Evolutionary conservation across 2,888 invertebrate genomes (phyloP).

Genomic region (Troilus luridus): DNA sequence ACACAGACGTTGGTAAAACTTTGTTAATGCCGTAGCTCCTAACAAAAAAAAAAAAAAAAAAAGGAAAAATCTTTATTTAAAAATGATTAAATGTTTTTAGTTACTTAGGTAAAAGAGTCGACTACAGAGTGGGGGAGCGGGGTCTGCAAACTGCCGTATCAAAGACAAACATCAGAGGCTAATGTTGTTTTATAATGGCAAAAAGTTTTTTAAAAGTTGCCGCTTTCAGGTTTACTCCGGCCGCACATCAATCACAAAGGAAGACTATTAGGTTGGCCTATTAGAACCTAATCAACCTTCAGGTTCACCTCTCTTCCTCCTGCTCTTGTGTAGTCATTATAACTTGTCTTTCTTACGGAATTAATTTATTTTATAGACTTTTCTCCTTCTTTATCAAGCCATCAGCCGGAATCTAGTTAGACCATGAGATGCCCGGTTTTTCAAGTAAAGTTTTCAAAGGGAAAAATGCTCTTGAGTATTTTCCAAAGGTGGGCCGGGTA

Average conservation of each 20-base stretch:
- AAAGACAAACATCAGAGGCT: constrained; percentile 22
- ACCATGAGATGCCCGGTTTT: too few relatives aligned
- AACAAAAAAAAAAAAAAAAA: not conserved
- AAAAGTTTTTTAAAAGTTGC: constrained; percentile 12
- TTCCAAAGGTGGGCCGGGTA: too few relatives aligned
- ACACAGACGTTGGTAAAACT: not conserved
- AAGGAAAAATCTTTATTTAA: constrained; percentile 10
- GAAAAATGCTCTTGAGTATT: too few relatives aligned
- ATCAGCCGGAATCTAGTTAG: not conserved
- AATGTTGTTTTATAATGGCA: constrained; percentile 21
- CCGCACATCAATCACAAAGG: not conserved
- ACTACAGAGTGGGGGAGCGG: not conserved
- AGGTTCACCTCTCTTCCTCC: not conserved
- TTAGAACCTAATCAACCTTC: not conserved
- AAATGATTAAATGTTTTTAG: constrained; percentile 34
- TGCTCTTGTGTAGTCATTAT: not conserved
- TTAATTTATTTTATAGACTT: constrained; percentile 24
- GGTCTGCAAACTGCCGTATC: constrained; percentile 3
- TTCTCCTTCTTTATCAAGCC: not conserved
- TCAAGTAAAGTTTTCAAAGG: too few relatives aligned
- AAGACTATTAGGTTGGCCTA: not conserved
- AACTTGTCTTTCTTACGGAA: not conserved
- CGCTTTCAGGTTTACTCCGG: not conserved
- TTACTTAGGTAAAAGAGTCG: constrained; percentile 21
- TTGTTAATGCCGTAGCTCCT: not conserved